Evolutionary conservation across 2,113 vertebrate species (phyloP).

Genomic region (Probosciger aterrimus): DNA sequence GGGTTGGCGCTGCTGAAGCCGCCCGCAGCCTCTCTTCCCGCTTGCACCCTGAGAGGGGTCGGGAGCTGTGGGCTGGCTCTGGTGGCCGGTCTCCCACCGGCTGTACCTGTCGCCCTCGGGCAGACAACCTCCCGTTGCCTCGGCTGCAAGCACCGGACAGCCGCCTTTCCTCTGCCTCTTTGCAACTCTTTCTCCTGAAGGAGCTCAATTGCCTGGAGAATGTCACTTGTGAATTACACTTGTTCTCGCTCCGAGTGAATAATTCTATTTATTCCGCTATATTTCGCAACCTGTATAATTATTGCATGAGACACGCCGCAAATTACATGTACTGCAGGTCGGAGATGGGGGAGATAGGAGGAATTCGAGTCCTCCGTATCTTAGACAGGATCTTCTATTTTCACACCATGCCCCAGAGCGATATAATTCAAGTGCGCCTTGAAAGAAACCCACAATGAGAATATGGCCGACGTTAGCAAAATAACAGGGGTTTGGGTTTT

Average conservation of each 20-base stretch:
- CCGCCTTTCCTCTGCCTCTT: fast-evolving
- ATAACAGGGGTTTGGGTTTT: background rate
- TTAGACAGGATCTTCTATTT: background rate
- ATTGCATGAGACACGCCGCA: background rate
- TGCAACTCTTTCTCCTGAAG: background rate
- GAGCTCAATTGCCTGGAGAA: background rate
- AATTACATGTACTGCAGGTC: background rate
- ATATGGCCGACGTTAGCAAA: background rate
- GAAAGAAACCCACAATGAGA: background rate
- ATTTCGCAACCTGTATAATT: background rate
- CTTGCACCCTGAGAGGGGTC: fast-evolving
- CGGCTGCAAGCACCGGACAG: background rate
- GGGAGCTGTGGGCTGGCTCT: background rate
- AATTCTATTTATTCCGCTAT: background rate
- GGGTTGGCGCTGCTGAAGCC: background rate
- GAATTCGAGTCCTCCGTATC: background rate
- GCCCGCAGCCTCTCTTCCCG: background rate
- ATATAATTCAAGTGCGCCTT: background rate
- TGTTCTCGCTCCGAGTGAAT: background rate
- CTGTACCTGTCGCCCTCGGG: background rate
- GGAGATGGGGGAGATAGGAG: background rate
- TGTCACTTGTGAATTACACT: background rate
- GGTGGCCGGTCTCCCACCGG: background rate
- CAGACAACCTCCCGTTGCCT: background rate
- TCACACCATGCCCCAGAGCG: background rate